Conservation (phyloP, 2,888 invertebrate species). For the Branchellion lobata region DNA sequence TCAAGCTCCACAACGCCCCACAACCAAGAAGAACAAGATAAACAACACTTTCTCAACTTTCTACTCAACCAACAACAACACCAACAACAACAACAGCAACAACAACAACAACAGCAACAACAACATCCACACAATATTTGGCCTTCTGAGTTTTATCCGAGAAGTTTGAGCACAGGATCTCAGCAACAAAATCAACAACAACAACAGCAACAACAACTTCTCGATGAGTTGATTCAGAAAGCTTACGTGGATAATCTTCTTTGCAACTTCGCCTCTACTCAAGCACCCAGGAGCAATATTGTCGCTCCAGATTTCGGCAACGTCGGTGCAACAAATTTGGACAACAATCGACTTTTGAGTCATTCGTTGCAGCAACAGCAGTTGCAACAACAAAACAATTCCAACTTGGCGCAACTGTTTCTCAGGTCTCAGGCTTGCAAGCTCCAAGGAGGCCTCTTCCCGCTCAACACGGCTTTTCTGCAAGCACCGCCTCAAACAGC, state of each 20-base stretch:
- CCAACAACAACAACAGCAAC: not conserved
- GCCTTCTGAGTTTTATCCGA: not conserved
- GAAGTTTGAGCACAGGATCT: not conserved
- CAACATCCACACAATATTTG: not conserved
- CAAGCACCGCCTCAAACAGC: not conserved
- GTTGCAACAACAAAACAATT: conserved; percentile 18
- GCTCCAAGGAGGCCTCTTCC: not conserved
- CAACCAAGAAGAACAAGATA: conserved; percentile 6
- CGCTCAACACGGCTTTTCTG: not conserved
- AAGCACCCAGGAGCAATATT: not conserved
- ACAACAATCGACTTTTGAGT: not conserved
- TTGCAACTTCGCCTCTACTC: not conserved
- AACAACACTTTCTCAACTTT: conserved; percentile 3
- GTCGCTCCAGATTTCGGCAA: not conserved
- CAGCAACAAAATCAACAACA: not conserved
- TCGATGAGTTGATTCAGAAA: not conserved
- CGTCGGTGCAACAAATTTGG: not conserved
- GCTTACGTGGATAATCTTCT: not conserved
- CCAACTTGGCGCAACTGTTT: not conserved
- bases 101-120: conserved; percentile 24
- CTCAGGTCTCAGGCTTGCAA: not conserved
- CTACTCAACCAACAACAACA: not conserved
- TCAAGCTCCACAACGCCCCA: not conserved
- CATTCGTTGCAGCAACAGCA: not conserved
- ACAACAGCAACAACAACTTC: no score